Percentiles rank a stretch among this genome's conserved stretches.
phyloP scores from a whole-genome alignment of 2,888 invertebrate genomes.

The Cetonia aurata region DNA sequence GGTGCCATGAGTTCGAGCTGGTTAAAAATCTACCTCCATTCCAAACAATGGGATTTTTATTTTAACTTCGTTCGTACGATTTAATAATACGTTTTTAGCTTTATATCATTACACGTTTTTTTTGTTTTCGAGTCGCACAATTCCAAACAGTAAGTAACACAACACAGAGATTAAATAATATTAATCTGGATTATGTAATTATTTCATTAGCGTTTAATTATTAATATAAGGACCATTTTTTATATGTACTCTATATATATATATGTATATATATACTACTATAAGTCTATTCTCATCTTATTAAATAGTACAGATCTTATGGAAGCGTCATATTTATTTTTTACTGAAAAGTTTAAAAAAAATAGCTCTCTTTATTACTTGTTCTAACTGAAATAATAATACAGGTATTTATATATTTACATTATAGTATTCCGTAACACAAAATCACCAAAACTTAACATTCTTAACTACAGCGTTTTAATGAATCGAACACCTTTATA shows the following conservation, averaged over 20 bases:
- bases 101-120: background rate
- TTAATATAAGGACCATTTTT: constrained; percentile 31
- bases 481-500: no score
- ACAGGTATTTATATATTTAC: no score
- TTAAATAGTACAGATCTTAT: no score
- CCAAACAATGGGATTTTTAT: constrained; percentile 2
- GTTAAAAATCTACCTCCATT: constrained; percentile 26
- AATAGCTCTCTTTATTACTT: no score
- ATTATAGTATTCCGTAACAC: no score
- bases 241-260: constrained; percentile 29
- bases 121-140: constrained; percentile 3
- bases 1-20: constrained; percentile 29
- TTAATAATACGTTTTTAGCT: background rate
- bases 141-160: constrained; percentile 3
- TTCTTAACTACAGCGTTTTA: no score
- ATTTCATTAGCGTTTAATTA: constrained; percentile 18
- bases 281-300: no score
- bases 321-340: no score
- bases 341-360: no score
- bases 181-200: constrained; percentile 3
- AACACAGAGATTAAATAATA: background rate
- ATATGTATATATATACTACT: constrained; percentile 9
- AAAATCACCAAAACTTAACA: no score
- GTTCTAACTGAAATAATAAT: no score
- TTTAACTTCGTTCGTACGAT: no score